A percentile compares a stretch with the other conserved stretches of the same genome.
Evolutionary conservation across 2,888 invertebrate species (phyloP).

Genomic region (Eremobia ochroleuca): DNA sequence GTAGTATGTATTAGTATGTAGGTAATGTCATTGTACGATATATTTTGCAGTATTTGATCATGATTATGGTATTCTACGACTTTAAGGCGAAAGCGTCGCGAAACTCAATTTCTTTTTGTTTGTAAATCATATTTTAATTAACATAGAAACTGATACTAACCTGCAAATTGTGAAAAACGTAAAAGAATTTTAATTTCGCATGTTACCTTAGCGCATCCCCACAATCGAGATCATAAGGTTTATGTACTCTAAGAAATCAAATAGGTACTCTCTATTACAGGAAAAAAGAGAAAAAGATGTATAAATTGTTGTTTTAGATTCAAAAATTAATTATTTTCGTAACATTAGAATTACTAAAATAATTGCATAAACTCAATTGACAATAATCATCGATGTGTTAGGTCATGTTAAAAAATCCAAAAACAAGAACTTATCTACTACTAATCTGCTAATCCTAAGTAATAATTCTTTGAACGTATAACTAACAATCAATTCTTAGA

Average conservation of each 20-base stretch:
- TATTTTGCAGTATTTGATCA: neutral
- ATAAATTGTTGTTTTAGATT: neutral
- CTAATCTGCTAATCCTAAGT: constrained; percentile 10
- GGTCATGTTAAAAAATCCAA: neutral
- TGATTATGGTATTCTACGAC: neutral
- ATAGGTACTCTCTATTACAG: neutral
- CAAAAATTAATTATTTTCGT: neutral
- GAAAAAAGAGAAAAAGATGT: neutral
- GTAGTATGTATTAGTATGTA: neutral
- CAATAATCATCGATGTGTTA: neutral
- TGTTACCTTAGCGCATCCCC: no score
- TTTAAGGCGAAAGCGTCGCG: neutral
- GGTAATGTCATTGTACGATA: neutral
- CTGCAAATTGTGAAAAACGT: no score
- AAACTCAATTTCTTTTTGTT: no score
- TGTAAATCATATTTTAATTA: no score
- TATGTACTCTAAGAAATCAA: neutral
- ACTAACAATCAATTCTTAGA: constrained; percentile 11
- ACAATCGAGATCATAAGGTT: neutral
- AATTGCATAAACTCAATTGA: neutral
- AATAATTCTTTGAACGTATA: constrained; percentile 3
- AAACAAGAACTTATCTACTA: neutral
- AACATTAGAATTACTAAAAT: neutral
- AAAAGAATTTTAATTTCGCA: no score
- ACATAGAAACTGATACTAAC: no score